Conservation (phyloP, 2,888 invertebrate genomes). For the Fragum fragum region DNA sequence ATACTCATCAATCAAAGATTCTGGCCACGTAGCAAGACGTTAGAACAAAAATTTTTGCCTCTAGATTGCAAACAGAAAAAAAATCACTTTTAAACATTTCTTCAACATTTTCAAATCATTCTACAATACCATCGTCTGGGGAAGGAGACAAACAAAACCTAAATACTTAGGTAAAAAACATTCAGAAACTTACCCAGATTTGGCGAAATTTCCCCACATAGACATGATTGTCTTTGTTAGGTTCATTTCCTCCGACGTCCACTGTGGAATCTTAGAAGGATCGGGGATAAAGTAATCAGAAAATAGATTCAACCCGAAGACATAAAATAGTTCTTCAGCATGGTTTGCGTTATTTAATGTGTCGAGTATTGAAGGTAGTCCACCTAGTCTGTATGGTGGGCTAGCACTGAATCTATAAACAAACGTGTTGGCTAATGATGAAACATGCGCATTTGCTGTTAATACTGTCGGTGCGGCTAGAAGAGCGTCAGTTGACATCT, state of each 20-base stretch:
- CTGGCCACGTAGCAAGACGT: no score
- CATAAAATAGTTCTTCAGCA: slow-evolving; percentile 1
- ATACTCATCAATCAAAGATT: no score
- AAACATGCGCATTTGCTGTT: slow-evolving; percentile 18
- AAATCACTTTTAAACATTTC: no score
- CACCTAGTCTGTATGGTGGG: neutral
- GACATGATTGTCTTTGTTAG: slow-evolving; percentile 11
- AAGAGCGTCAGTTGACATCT: neutral
- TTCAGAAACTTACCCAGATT: slow-evolving; percentile 14
- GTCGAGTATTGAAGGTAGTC: neutral
- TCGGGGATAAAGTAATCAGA: neutral
- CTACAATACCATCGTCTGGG: no score
- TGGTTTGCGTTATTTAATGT: neutral
- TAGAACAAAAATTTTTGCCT: no score
- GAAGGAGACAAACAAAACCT: no score
- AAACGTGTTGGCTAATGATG: slow-evolving; percentile 16
- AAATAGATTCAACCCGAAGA: neutral
- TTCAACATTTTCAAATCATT: no score
- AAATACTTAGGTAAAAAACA: no score
- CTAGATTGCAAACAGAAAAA: no score
- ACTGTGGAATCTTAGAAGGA: neutral
- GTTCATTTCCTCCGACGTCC: neutral
- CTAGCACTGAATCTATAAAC: neutral
- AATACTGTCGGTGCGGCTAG: neutral
- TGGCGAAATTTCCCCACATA: slow-evolving; percentile 17